Evolutionary conservation across 2,797 vertebrate genomes (phyloP).

Genomic region (Tragelaphus oryx): DNA sequence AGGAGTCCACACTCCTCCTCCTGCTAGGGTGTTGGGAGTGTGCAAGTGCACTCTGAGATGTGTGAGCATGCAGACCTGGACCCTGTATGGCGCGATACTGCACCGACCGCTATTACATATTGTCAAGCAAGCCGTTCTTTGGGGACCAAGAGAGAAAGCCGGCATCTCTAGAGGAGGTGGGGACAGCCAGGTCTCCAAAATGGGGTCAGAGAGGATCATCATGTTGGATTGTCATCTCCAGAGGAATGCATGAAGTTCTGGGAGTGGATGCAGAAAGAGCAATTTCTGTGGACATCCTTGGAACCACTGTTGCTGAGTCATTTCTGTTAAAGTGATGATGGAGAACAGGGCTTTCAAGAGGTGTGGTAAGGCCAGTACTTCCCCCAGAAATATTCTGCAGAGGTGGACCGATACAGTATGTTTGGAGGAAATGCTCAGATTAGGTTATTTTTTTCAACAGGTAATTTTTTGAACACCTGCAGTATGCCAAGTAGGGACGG

Average conservation of each 20-base stretch:
- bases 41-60: neutral
- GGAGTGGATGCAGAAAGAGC: neutral
- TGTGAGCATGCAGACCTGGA: neutral
- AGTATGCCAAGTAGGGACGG: too few species aligned
- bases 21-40: neutral
- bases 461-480: neutral
- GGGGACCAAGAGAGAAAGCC: neutral
- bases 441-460: neutral
- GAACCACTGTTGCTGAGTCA: neutral
- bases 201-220: neutral
- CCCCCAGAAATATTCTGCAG: neutral
- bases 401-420: fast-evolving
- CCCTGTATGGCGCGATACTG: fast-evolving
- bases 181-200: neutral
- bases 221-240: neutral
- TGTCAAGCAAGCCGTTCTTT: neutral
- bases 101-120: fast-evolving
- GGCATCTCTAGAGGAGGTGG: neutral
- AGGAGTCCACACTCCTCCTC: neutral
- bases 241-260: neutral
- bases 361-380: neutral
- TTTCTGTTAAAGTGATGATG: neutral
- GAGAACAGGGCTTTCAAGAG: neutral
- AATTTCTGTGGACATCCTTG: neutral
- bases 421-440: neutral